These are phyloP conservation scores for Brachionus manjavacas DNA, from an alignment of 1,140 invertebrate species.

Conservation along the genomic window DNA sequence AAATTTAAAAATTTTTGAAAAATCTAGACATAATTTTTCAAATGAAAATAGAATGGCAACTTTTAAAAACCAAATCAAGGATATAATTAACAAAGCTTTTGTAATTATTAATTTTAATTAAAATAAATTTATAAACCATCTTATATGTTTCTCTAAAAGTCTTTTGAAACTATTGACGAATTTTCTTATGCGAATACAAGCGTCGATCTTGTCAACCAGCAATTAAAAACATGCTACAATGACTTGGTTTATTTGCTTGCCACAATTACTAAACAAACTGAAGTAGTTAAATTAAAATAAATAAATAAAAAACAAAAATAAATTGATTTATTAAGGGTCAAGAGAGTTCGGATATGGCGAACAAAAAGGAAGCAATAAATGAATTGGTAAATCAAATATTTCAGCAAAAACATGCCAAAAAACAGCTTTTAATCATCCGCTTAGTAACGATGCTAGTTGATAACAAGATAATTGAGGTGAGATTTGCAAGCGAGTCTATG, in stretches of 20 bases:
- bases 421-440: not conserved
- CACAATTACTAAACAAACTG: not conserved
- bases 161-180: conserved; percentile 23
- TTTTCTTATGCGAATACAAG: not conserved
- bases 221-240: conserved; percentile 11
- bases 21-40: not conserved
- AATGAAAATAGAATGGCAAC: conserved; percentile 13
- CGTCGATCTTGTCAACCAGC: not conserved
- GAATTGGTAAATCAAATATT: conserved; percentile 31
- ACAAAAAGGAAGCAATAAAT: not conserved
- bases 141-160: not conserved
- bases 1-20: not conserved
- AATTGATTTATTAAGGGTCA: not conserved
- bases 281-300: not conserved
- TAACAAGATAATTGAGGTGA: not conserved
- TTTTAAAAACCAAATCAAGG: not conserved
- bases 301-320: not conserved
- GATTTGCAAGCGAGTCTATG: conserved; percentile 1
- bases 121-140: not conserved
- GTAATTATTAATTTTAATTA: not conserved
- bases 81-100: conserved; percentile 14
- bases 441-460: not conserved
- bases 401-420: conserved; percentile 13
- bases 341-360: not conserved
- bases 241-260: not conserved